These are phyloP conservation scores for Drosophila truncata DNA, from an alignment of 1,140 invertebrate genomes.

Conservation along the genomic window DNA sequence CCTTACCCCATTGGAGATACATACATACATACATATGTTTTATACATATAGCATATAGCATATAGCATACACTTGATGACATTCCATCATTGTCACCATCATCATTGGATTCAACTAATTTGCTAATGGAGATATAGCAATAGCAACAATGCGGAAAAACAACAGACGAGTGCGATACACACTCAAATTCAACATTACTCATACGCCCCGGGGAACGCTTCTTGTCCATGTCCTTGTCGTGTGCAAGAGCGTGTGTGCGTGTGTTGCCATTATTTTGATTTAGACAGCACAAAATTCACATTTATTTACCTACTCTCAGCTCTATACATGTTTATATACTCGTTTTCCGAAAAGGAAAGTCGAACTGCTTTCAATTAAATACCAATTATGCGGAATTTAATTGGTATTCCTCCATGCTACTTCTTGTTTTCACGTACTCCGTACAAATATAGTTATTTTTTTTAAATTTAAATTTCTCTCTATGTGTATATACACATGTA, in stretches of 20 bases:
- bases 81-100: constrained; percentile 31
- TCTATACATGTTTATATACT: background rate
- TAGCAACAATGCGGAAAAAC: constrained; percentile 31
- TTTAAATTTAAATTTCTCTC: constrained; percentile 22
- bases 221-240: background rate
- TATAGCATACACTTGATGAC: constrained; percentile 28
- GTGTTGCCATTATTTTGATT: constrained; percentile 43
- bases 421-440: constrained; percentile 1
- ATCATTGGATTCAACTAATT: constrained; percentile 32
- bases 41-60: background rate
- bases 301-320: constrained; percentile 21
- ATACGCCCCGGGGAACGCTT: constrained; percentile 32
- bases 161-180: constrained; percentile 1
- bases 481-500: constrained; percentile 11
- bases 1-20: background rate
- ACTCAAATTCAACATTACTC: constrained; percentile 26
- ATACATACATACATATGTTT: background rate
- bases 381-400: constrained; percentile 11
- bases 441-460: constrained; percentile 43
- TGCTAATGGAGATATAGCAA: constrained; percentile 36
- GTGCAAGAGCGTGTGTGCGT: background rate
- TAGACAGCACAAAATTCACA: constrained; percentile 38
- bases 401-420: constrained; percentile 7
- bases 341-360: constrained; percentile 5
- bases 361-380: constrained; percentile 13